A percentile compares a stretch with the other conserved stretches of the same genome.
Evolutionary conservation across 2,797 vertebrate species (phyloP).

Genomic region (Sphenopsis melanotis): DNA sequence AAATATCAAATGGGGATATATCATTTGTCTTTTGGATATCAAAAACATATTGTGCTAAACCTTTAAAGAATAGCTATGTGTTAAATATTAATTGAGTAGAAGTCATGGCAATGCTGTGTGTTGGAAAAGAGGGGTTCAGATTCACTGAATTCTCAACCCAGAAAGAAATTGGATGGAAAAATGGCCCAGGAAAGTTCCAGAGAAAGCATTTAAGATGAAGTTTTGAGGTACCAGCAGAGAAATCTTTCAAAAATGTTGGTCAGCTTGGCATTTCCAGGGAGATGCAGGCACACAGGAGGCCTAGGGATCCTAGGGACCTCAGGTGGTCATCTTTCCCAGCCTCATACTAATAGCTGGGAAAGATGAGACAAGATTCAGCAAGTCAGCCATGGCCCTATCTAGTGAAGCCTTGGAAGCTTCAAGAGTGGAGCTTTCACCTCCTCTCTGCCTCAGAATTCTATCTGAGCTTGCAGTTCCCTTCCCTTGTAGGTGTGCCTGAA

Average conservation of each 20-base stretch:
- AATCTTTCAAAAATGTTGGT: neutral
- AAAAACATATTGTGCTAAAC: neutral
- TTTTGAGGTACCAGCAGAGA: neutral
- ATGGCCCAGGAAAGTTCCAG: neutral
- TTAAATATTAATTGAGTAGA: neutral
- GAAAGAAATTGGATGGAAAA: neutral
- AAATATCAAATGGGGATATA: neutral
- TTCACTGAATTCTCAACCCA: neutral
- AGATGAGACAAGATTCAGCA: neutral
- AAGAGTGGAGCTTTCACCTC: neutral
- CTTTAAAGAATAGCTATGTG: neutral
- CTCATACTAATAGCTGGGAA: neutral
- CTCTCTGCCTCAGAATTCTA: neutral
- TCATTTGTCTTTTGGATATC: neutral
- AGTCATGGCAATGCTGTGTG: neutral
- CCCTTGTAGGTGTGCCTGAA: neutral
- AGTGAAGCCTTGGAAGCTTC: neutral
- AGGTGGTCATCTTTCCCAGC: neutral
- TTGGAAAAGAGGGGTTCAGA: neutral
- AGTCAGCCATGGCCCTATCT: neutral
- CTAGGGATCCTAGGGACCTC: neutral
- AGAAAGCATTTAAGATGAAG: neutral
- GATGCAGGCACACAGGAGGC: accelerated
- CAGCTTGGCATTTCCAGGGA: neutral
- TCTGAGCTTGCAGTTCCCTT: neutral